Evolutionary conservation across 2,888 invertebrate genomes (phyloP), one percentile per base, ranked within the genome.

Genomic region (Drosophila longiperda): DNA sequence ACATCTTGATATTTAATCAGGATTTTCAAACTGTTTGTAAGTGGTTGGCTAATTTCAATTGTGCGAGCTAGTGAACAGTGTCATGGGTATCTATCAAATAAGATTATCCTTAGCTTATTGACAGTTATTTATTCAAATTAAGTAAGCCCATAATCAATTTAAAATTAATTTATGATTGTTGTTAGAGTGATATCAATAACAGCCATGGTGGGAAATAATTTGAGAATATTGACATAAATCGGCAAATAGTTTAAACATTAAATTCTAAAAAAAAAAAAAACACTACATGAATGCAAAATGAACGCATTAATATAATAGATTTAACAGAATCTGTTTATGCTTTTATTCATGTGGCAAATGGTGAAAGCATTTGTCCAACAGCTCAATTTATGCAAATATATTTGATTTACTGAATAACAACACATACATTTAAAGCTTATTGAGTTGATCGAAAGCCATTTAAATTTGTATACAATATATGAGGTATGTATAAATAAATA

Each of bases 341-440:
- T 42, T 42, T 60, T 20, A 29, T 1, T 15, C 34, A 52, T 26
- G n/a, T 29, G 26, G 29, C 29, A 52, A 52, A 52, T 36, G 15
- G 42, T 57, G 57, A 57, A 32, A 42, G 32, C 57, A 40, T 32
- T 57, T 42, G 0, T 15, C 34, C n/a, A 38, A 15, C 9, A 36
- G n/a, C 26, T 55, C 7, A 38, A 38, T 55, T 52, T 34, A 60
- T 52, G 17, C 32, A 40, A 33, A 55, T 17, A 32, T 40, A 29
- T 62, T 62, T 62, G 23, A 45, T 45, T 45, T 45, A n/a, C 42
- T 62, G 42, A 49, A 49, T 34, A 26, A 49, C n/a, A 8, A n/a
- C 48, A 26, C 15, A n/a, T n/a, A 20, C 55, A 67, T 57, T 66
- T 57, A 57, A 57, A 70, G 54, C 54, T 26, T 50, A 57, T 70